A percentile compares a stretch with the other conserved stretches of the same genome.
Evolutionary conservation across 30 jellyfish, hydroid and myxozoan species (phyloP).

Genomic region (Calvadosia cruxmelitensis): DNA sequence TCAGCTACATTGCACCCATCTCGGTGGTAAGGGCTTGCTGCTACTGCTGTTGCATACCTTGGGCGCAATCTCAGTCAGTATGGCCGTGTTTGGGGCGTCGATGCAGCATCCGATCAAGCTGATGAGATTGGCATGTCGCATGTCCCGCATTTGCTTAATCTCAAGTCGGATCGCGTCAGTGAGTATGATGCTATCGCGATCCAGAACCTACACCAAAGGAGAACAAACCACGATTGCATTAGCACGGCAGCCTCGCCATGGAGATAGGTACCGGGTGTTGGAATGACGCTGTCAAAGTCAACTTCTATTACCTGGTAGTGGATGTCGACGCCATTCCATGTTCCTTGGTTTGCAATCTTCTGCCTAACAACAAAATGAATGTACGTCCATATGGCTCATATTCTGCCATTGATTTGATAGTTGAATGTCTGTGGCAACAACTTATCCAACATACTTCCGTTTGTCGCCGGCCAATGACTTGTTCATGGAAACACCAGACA

Average conservation of each 20-base stretch:
- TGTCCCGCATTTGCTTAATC: constrained; percentile 62
- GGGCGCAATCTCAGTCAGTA: constrained; percentile 75
- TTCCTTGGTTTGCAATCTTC: constrained; percentile 38
- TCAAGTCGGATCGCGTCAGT: constrained; percentile 71
- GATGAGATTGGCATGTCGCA: constrained; percentile 49
- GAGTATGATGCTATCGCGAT: constrained; percentile 29
- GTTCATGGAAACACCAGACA: constrained; percentile 66
- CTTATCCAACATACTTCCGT: constrained; percentile 5
- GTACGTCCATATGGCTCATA: too few relatives aligned
- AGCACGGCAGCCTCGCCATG: neutral
- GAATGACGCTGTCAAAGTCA: neutral
- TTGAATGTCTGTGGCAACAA: too few relatives aligned
- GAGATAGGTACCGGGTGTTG: neutral
- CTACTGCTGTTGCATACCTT: constrained; percentile 52
- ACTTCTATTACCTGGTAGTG: constrained; percentile 52
- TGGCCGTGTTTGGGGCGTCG: constrained; percentile 64
- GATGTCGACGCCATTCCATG: constrained; percentile 75
- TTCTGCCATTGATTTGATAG: too few relatives aligned
- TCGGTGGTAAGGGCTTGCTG: neutral
- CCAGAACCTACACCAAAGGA: too few relatives aligned
- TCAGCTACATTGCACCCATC: neutral
- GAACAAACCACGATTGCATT: too few relatives aligned
- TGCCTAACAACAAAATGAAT: neutral
- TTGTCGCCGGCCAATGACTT: constrained; percentile 4
- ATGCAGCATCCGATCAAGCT: constrained; percentile 75